Base-by-base conservation (phyloP, 2,797 vertebrate species). In the Uromys caudimaculatus region DNA sequence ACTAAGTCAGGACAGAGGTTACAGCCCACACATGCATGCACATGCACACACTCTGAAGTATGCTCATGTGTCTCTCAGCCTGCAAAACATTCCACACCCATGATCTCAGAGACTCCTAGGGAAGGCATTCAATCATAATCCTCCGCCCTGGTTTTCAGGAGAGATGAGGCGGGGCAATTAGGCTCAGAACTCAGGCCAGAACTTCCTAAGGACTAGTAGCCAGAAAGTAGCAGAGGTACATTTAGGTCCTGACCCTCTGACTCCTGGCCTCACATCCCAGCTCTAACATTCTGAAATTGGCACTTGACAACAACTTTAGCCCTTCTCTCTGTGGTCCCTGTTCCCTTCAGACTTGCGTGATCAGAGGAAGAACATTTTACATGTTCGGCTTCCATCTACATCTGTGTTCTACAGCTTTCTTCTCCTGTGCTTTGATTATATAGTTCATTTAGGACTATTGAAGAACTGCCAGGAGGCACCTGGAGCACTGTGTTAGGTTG, bases 81-180 rank as follows among this genome's bases (percentile, higher is more conserved):
- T 88, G n/a, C 27, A 76, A 58, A 89, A 76, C 29, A 47, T 44
- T 44, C 54, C 38, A 76, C 38, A 35, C n/a, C 69, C 71, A 35
- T 58, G 27, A 75, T 47, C 10, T 89, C 69, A 89, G 71, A 35
- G 27, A 44, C 35, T 38, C 29, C 29, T 47, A 75, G 5, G 10
- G 38, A 44, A 23, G 3, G 16, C 19, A 44, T 44, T 76, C 27
- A 58, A 44, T 44, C 4, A 58, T 19, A 47, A 47, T 35, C 3
- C 6, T 60, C 71, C 76, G 29, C 38, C 29, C 17, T 44, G 17
- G 44, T 47, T 58, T 76, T 76, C 38, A 10, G 27, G 64, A 23
- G 69, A 1, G n/a, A 4, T 1, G 16, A 7, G n/a, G 69, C 0
- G 6, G 4, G 11, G 35, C 9, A 5, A 35, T 75, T 17, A 35